Evolutionary conservation across 2,888 invertebrate genomes (phyloP).

Genomic region (Caradrina clavipalpis): DNA sequence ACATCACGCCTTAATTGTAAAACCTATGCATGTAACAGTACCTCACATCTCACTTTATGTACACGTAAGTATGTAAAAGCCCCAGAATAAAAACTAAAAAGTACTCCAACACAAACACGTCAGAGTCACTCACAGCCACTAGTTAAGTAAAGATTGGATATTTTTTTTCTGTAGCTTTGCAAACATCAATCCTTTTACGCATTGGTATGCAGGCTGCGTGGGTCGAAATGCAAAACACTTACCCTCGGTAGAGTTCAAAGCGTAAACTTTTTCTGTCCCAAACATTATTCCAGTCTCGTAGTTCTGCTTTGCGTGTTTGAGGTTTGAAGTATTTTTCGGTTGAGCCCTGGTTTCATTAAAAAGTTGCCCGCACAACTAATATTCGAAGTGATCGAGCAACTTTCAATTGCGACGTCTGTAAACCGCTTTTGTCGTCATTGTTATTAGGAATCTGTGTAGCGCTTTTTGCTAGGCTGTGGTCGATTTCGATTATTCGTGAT

Average conservation of each 20-base stretch:
- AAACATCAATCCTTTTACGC: slow-evolving; percentile 88
- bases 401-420: slow-evolving; percentile 74
- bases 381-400: slow-evolving; percentile 83
- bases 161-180: slow-evolving; percentile 75
- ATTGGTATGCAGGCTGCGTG: slow-evolving; percentile 88
- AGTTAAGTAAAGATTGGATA: slow-evolving; percentile 71
- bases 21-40: too few species aligned
- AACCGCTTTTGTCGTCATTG: slow-evolving; percentile 62
- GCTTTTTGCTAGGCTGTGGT: slow-evolving; percentile 9
- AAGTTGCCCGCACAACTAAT: slow-evolving; percentile 80
- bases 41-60: too few species aligned
- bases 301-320: slow-evolving; percentile 88
- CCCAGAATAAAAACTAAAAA: slow-evolving; percentile 41
- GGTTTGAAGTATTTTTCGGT: slow-evolving; percentile 88
- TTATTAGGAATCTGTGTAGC: slow-evolving; percentile 25
- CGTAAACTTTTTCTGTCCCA: slow-evolving; percentile 89
- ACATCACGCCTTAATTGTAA: too few species aligned
- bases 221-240: slow-evolving; percentile 89
- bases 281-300: slow-evolving; percentile 90
- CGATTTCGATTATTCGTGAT: neutral
- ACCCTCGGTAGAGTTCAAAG: slow-evolving; percentile 89
- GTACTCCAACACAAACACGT: slow-evolving; percentile 53
- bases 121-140: slow-evolving; percentile 60
- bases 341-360: slow-evolving; percentile 86
- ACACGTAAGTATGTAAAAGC: neutral